Percentiles rank a stretch among this genome's conserved stretches.
Conservation (phyloP, 1,140 invertebrate species). For the Paracyclopina nana region DNA sequence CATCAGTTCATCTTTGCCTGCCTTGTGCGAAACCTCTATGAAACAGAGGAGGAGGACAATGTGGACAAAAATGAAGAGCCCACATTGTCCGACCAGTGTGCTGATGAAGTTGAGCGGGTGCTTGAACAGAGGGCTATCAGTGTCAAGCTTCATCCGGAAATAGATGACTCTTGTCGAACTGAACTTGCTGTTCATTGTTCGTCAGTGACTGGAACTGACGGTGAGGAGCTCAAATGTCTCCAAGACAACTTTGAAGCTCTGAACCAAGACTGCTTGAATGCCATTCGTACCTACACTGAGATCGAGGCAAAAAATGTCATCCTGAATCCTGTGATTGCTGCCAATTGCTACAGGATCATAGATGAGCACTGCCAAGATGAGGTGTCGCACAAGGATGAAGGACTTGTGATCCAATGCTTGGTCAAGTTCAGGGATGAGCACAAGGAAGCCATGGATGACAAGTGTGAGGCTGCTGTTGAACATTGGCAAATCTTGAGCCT, state of each 20-base stretch:
- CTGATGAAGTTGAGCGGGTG: slow-evolving; percentile 59
- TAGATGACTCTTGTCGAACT: slow-evolving; percentile 68
- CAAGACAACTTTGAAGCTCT: slow-evolving; percentile 5
- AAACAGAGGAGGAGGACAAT: no score
- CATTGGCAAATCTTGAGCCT: slow-evolving; percentile 62
- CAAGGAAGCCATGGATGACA: slow-evolving; percentile 37
- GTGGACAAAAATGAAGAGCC: slow-evolving; percentile 25
- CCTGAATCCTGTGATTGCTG: no score
- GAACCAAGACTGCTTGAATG: slow-evolving; percentile 7
- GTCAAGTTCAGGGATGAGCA: slow-evolving; percentile 77
- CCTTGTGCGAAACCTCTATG: no score
- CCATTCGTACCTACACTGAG: neutral
- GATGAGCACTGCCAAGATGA: neutral
- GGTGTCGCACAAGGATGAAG: slow-evolving; percentile 32
- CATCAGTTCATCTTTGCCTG: neutral
- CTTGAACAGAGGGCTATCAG: slow-evolving; percentile 77
- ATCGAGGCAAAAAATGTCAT: slow-evolving; percentile 7
- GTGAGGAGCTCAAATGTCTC: no score
- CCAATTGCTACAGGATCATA: no score
- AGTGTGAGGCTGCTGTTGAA: slow-evolving; percentile 80
- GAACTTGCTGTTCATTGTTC: slow-evolving; percentile 65
- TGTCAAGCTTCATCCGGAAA: slow-evolving; percentile 79
- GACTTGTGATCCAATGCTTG: slow-evolving; percentile 74
- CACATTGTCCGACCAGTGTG: slow-evolving; percentile 28
- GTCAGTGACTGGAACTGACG: slow-evolving; percentile 56